Percentiles rank a stretch among this genome's conserved stretches.
These are phyloP conservation scores for Epizoanthus fatuus DNA, from an alignment of 92 coral and sea anemone genomes.

Conservation along the genomic window DNA sequence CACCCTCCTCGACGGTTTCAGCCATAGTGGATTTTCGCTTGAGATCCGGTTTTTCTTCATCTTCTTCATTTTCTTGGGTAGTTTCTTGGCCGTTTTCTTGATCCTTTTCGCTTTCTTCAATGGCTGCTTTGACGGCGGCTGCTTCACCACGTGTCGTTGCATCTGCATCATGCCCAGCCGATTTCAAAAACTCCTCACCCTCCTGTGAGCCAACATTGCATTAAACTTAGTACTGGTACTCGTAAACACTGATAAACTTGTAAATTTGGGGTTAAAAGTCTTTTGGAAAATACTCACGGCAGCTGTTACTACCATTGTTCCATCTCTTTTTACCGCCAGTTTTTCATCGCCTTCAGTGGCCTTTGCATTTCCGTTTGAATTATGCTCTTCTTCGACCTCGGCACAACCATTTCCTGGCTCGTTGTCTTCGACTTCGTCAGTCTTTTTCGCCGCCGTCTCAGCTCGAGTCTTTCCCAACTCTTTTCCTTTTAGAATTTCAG, in stretches of 20 bases:
- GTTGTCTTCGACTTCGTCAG: constrained; percentile 62
- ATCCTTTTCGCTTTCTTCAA: constrained; percentile 84
- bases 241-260: background rate
- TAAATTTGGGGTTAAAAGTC: constrained; percentile 19
- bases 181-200: constrained; percentile 93
- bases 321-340: constrained; percentile 86
- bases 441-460: constrained; percentile 85
- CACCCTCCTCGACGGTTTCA: constrained; percentile 95
- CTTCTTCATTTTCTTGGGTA: constrained; percentile 49
- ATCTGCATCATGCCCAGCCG: constrained; percentile 83
- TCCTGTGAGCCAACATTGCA: constrained; percentile 67
- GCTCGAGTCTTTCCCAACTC: constrained; percentile 96
- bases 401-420: constrained; percentile 42
- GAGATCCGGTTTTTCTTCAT: constrained; percentile 91
- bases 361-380: constrained; percentile 58
- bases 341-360: constrained; percentile 71
- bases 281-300: constrained; percentile 63
- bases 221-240: background rate
- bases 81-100: constrained; percentile 60
- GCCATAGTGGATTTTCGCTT: constrained; percentile 94
- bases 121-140: constrained; percentile 84
- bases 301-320: constrained; percentile 89
- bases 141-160: constrained; percentile 94
- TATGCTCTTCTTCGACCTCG: constrained; percentile 58
- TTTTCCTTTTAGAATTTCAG: constrained; percentile 89